Evolutionary conservation across 2,888 invertebrate species (phyloP), one percentile per base, ranked within the genome.

Genomic region (Melanotus villosus): DNA sequence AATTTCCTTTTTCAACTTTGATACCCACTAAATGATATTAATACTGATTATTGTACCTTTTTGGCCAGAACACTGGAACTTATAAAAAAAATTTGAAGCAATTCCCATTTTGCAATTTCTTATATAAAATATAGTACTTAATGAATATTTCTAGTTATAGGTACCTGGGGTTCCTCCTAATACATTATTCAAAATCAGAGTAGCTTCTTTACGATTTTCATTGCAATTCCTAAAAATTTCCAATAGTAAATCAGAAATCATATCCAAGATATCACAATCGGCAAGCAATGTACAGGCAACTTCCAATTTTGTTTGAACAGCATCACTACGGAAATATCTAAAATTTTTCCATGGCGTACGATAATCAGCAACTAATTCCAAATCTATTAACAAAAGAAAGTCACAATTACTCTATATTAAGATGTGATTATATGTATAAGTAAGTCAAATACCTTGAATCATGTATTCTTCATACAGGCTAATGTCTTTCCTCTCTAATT

Each of bases 281-380:
- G 89, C 90, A 26, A 94, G 81, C 71, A 88, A 80, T 50, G 77
- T 79, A 75, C 90, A 90, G 36, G 90, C 84, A 14, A 84, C 84
- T 47, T 86, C 84, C n/a, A 93, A 81, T 50, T 89, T 87, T 0
- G 76, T 70, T 65, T 86, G 80, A 50, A 88, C 85, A 1, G 78
- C 79, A 19, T 81, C 77, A 9, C 87, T 85, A 68, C 86, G 86
- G 56, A 93, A 85, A 82, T 91, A 88, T 62, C 87, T 88, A 68
- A 91, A 90, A 52, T 85, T 84, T 66, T 89, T 89, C 93, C 93
- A 94, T 0, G 90, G 88, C 1, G 86, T 82, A 58, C 82, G 81
- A 10, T 77, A 73, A 65, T 84, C 81, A 4, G 80, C 75, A 16
- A 76, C 75, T 62, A 82, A 79, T 57, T 87, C 84, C 30, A 87